Conservation (phyloP, 2,888 invertebrate species). For the Drosophila acutilabella region DNA sequence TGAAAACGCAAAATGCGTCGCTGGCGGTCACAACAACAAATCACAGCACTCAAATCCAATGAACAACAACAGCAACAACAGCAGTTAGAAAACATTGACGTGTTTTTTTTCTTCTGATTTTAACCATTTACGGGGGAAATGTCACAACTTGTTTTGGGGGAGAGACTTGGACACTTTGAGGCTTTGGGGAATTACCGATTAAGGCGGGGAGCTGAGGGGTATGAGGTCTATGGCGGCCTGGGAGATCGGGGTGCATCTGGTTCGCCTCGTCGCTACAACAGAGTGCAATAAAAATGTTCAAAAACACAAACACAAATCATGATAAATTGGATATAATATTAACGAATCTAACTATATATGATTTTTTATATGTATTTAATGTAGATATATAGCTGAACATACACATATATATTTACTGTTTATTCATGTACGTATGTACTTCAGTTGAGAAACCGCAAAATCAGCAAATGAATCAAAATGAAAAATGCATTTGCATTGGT, state of each 20-base stretch:
- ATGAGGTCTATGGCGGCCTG: slow-evolving; percentile 26
- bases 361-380: neutral
- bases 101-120: slow-evolving; percentile 56
- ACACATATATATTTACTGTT: neutral
- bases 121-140: slow-evolving; percentile 79
- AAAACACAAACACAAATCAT: slow-evolving; percentile 49
- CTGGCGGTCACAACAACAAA: slow-evolving; percentile 62
- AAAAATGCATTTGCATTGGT: slow-evolving; percentile 61
- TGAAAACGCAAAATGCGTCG: slow-evolving; percentile 64
- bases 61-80: slow-evolving; percentile 26
- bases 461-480: slow-evolving; percentile 63
- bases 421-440: slow-evolving; percentile 13
- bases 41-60: slow-evolving; percentile 54
- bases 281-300: slow-evolving; percentile 48
- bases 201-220: no score
- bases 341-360: slow-evolving; percentile 49
- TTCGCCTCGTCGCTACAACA: slow-evolving; percentile 59
- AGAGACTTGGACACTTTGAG: slow-evolving; percentile 22
- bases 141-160: slow-evolving; percentile 70
- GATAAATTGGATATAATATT: slow-evolving; percentile 65
- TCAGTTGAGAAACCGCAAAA: slow-evolving; percentile 45
- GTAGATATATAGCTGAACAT: neutral
- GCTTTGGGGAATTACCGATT: slow-evolving; percentile 5
- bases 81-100: slow-evolving; percentile 25
- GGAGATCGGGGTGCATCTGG: slow-evolving; percentile 55